A percentile compares a stretch with the other conserved stretches of the same genome.
Evolutionary conservation across 2,797 vertebrate species (phyloP).

Genomic region (Liasis olivaceus): DNA sequence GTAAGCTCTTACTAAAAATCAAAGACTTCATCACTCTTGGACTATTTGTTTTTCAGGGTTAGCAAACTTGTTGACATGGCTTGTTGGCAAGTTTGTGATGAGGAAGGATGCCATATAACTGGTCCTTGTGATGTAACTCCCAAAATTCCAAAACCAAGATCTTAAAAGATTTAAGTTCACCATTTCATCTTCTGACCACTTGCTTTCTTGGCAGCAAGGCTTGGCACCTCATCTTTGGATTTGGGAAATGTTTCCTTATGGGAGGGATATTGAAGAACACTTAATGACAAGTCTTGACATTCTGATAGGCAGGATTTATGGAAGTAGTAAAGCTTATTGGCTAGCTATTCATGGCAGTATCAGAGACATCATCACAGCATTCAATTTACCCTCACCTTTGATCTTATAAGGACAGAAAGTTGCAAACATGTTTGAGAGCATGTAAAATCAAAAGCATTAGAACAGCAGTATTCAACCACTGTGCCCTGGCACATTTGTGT

Average conservation of each 20-base stretch:
- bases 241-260: not conserved
- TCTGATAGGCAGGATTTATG: not conserved
- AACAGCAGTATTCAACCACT: not conserved
- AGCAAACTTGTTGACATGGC: not conserved
- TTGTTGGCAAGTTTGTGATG: not conserved
- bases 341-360: not conserved
- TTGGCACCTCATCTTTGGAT: not conserved
- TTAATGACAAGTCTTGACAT: not conserved
- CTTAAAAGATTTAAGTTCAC: not conserved
- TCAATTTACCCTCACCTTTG: not conserved
- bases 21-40: not conserved
- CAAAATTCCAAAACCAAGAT: not conserved
- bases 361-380: not conserved
- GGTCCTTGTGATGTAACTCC: not conserved
- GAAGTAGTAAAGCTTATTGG: not conserved
- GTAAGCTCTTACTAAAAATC: not conserved
- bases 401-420: not conserved
- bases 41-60: not conserved
- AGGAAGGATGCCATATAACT: not conserved
- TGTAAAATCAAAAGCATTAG: not conserved
- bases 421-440: not conserved
- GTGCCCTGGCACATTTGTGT: not conserved
- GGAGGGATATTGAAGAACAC: not conserved
- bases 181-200: not conserved
- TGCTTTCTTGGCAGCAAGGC: not conserved